phyloP scores from a whole-genome alignment of 2,888 invertebrate species.

The Drosophila multiciliata region DNA sequence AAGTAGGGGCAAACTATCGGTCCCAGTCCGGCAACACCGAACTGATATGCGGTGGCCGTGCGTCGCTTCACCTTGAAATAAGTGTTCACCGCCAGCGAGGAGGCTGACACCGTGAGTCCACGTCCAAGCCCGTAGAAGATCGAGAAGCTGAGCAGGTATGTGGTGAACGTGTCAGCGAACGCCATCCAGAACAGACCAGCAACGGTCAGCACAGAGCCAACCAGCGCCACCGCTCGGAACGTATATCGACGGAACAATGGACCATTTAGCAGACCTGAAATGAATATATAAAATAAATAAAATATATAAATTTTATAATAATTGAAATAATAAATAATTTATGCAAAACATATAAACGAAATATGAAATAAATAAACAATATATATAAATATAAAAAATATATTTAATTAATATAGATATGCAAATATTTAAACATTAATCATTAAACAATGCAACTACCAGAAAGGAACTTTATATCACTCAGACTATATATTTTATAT shows the following conservation, averaged over 20 bases:
- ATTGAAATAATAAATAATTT: too few species aligned
- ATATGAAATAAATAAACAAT: neutral
- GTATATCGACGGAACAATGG: constrained; percentile 89
- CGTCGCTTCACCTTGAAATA: constrained; percentile 90
- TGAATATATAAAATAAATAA: neutral
- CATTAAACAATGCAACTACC: too few species aligned
- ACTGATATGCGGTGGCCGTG: constrained; percentile 89
- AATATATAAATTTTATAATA: neutral
- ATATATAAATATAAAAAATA: neutral
- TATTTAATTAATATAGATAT: neutral
- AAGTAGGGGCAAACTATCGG: constrained; percentile 90
- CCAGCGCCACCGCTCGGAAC: constrained; percentile 89
- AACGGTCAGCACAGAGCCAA: constrained; percentile 87
- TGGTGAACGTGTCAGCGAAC: constrained; percentile 88
- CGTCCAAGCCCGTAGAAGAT: constrained; percentile 85
- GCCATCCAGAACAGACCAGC: constrained; percentile 87
- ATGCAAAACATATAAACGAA: neutral
- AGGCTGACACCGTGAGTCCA: constrained; percentile 89
- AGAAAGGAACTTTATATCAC: too few species aligned
- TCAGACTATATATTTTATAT: too few species aligned
- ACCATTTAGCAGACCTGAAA: constrained; percentile 87
- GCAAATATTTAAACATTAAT: neutral
- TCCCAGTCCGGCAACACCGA: constrained; percentile 90
- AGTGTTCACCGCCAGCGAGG: constrained; percentile 90
- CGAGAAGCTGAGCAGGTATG: constrained; percentile 86